Evolutionary conservation across 1,140 invertebrate species (phyloP).

Genomic region (Drosophila leontia): DNA sequence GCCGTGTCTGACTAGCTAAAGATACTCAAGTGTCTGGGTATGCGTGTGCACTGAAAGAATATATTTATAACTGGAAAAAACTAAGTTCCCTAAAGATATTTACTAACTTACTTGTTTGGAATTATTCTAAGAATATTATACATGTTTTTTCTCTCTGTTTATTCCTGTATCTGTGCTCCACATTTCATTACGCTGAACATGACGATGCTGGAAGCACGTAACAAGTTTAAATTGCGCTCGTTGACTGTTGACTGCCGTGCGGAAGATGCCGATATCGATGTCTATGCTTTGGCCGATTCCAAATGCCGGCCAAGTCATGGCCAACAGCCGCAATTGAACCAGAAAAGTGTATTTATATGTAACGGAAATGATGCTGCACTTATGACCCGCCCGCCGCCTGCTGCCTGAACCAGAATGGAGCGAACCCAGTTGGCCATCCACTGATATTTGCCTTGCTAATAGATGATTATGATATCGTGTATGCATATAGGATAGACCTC

Average conservation of each 20-base stretch:
- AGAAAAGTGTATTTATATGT: conserved; percentile 83
- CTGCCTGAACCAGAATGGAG: conserved; percentile 40
- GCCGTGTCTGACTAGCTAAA: conserved; percentile 74
- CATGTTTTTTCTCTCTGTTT: not conserved
- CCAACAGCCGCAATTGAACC: conserved; percentile 71
- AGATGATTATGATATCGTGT: conserved; percentile 65
- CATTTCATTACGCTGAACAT: conserved; percentile 79
- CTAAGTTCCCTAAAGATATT: not conserved
- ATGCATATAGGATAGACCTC: conserved; percentile 5
- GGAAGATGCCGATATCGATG: conserved; percentile 66
- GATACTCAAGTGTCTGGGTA: conserved; percentile 10
- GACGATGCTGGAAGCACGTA: conserved; percentile 75
- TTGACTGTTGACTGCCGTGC: conserved; percentile 82
- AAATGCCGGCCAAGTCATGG: conserved; percentile 67
- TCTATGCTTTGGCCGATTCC: conserved; percentile 16
- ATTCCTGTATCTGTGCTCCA: conserved; percentile 42
- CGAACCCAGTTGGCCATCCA: conserved; percentile 52
- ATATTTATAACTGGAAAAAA: not conserved
- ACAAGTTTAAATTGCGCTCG: conserved; percentile 84
- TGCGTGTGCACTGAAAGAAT: conserved; percentile 1
- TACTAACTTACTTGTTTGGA: not conserved
- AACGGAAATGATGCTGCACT: conserved; percentile 83
- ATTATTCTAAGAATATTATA: too few relatives aligned
- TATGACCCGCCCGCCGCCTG: conserved; percentile 45
- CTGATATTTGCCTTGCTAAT: conserved; percentile 70